Percentiles rank a stretch among this genome's conserved stretches.
Conservation (phyloP, 2,113 vertebrate species). For the Accipiter cooperii region DNA sequence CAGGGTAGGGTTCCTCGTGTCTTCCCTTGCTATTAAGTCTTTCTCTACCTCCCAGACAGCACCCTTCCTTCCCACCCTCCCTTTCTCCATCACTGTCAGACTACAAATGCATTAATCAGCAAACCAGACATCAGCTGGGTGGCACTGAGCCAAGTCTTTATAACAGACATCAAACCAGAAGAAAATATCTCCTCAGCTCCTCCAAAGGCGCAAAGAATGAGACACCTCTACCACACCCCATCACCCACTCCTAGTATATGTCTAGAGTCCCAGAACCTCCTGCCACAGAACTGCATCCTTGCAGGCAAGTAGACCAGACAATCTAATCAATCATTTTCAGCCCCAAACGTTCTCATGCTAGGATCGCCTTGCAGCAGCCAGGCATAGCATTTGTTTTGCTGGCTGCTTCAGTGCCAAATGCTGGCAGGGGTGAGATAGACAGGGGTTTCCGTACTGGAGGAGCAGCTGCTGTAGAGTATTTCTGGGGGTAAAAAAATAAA, state of each 20-base stretch:
- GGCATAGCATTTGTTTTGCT: not conserved
- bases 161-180: not conserved
- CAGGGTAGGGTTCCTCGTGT: not conserved
- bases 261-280: not conserved
- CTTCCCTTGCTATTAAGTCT: not conserved
- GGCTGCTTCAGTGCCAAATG: not conserved
- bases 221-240: not conserved
- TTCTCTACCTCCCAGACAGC: not conserved
- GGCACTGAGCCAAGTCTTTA: not conserved
- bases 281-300: not conserved
- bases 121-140: not conserved
- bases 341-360: not conserved
- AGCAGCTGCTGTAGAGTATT: not conserved
- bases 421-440: not conserved
- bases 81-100: not conserved
- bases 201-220: not conserved
- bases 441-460: not conserved
- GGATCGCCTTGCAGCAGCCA: not conserved
- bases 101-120: not conserved
- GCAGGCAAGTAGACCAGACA: not conserved
- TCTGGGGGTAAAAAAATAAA: not conserved
- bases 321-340: not conserved
- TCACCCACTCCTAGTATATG: not conserved
- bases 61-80: not conserved
- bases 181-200: not conserved